Percentiles rank a stretch among this genome's conserved stretches.
phyloP scores from a whole-genome alignment of 2,113 vertebrate species.

The Martes martes region DNA sequence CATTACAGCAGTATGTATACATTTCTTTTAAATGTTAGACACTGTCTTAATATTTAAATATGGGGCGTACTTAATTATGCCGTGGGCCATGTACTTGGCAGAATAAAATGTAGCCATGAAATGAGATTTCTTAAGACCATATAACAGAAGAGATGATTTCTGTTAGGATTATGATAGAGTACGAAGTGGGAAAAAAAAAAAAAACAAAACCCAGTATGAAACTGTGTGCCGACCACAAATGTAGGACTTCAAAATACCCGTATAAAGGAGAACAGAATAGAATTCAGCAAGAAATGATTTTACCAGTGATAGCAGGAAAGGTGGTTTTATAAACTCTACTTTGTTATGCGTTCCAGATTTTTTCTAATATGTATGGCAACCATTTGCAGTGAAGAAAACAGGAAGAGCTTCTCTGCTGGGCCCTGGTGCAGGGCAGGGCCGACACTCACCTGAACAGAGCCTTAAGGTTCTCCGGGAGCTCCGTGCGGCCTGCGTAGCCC shows the following conservation, averaged over 20 bases:
- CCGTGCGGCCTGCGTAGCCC: slow-evolving; percentile 94
- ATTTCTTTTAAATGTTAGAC: slow-evolving; percentile 57
- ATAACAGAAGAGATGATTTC: slow-evolving; percentile 39
- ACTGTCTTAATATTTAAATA: slow-evolving; percentile 43
- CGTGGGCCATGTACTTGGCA: background rate
- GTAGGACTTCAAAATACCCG: background rate
- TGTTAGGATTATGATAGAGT: background rate
- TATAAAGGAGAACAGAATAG: background rate
- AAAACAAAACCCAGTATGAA: background rate
- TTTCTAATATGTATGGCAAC: background rate
- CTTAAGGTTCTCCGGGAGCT: slow-evolving; percentile 97
- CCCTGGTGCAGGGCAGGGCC: rapidly evolving
- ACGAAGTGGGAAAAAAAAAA: background rate
- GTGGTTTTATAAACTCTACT: background rate
- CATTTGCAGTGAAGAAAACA: background rate
- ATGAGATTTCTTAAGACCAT: slow-evolving; percentile 37
- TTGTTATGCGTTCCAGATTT: background rate
- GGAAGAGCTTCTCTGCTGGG: background rate
- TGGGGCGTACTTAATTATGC: slow-evolving; percentile 1
- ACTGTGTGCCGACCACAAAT: background rate
- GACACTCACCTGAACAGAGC: slow-evolving; percentile 94
- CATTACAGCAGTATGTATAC: background rate
- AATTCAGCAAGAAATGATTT: slow-evolving; percentile 3
- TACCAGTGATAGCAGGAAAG: background rate
- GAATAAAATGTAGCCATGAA: slow-evolving; percentile 3